A percentile compares a stretch with the other conserved stretches of the same genome.
Conservation (phyloP, 2,888 invertebrate species). For the Frankliniella intonsa region DNA sequence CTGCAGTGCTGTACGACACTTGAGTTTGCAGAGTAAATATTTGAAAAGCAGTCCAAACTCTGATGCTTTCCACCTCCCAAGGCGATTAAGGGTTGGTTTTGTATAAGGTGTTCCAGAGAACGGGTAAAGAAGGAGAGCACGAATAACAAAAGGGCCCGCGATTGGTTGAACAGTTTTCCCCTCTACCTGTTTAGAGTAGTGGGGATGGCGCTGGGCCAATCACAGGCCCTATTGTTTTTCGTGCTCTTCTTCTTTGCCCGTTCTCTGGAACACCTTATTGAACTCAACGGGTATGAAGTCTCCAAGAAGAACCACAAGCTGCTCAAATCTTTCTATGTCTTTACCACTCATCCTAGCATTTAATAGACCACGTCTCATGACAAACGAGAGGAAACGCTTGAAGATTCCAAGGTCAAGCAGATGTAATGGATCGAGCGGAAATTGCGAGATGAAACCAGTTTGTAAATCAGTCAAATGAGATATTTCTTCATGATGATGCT, state of each 20-base stretch:
- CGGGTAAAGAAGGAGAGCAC: too few species aligned
- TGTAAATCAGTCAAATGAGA: background rate
- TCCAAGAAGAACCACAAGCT: background rate
- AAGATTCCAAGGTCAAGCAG: background rate
- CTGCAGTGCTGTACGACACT: too few species aligned
- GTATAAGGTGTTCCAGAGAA: too few species aligned
- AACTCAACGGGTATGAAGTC: background rate
- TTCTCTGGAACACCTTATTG: too few species aligned
- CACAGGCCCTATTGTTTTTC: too few species aligned
- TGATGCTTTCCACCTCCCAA: background rate
- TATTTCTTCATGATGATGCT: background rate
- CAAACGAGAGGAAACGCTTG: background rate
- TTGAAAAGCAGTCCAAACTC: background rate
- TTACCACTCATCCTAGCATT: background rate
- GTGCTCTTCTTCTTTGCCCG: too few species aligned
- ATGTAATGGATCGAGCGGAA: background rate
- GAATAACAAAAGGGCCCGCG: too few species aligned
- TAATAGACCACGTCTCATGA: background rate
- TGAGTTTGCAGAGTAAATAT: too few species aligned
- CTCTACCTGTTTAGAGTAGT: too few species aligned
- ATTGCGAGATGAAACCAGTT: background rate
- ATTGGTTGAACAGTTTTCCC: too few species aligned
- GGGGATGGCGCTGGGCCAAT: too few species aligned
- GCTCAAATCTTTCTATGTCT: background rate
- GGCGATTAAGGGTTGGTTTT: background rate